Conservation (phyloP, 2,888 invertebrate genomes). For the Caenorhabditis sp. region DNA sequence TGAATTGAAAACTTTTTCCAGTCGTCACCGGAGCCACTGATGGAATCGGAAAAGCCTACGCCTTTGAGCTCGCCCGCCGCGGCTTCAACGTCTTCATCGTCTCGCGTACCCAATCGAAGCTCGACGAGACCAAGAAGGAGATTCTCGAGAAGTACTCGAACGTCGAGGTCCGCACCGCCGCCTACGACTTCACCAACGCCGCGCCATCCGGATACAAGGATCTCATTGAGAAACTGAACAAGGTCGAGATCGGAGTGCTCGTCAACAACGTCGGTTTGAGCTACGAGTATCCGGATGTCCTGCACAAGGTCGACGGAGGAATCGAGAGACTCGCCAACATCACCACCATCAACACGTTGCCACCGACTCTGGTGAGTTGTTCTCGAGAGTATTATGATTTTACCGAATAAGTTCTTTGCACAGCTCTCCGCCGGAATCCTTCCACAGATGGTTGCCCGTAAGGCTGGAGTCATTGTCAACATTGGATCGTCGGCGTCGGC, state of each 20-base stretch:
- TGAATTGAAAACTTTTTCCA: conserved; percentile 63
- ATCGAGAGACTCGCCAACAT: conserved; percentile 84
- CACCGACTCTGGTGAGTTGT: conserved; percentile 87
- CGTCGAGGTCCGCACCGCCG: conserved; percentile 77
- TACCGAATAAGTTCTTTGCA: conserved; percentile 48
- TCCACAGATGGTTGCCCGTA: conserved; percentile 90
- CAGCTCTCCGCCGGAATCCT: conserved; percentile 91
- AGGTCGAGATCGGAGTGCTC: conserved; percentile 80
- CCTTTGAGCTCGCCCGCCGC: conserved; percentile 79
- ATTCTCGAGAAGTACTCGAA: conserved; percentile 71
- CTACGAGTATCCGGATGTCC: conserved; percentile 89
- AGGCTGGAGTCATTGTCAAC: conserved; percentile 92
- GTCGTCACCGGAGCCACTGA: conserved; percentile 83
- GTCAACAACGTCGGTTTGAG: conserved; percentile 95
- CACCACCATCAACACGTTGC: conserved; percentile 90
- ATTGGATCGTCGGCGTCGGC: conserved; percentile 91
- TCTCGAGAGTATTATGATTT: not conserved
- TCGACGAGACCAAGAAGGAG: conserved; percentile 80
- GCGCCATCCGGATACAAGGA: conserved; percentile 75
- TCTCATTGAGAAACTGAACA: conserved; percentile 75
- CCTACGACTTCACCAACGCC: conserved; percentile 79
- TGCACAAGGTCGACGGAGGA: conserved; percentile 80
- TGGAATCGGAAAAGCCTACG: conserved; percentile 83
- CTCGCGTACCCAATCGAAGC: conserved; percentile 80
- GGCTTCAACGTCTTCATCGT: conserved; percentile 82